Conservation (phyloP, 2,888 invertebrate species). For the Drosophila picticornis region DNA sequence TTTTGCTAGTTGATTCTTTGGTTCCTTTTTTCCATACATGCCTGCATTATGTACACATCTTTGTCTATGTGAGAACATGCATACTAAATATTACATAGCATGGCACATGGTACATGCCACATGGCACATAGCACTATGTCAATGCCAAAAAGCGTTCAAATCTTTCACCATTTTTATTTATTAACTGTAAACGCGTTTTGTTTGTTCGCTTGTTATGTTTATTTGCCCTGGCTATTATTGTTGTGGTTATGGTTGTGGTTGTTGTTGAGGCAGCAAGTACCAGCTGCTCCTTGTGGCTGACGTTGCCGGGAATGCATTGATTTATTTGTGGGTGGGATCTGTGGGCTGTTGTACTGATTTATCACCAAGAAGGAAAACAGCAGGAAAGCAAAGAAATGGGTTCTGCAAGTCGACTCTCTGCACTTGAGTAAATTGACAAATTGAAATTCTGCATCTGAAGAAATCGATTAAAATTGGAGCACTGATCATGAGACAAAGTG, state of each 20-base stretch:
- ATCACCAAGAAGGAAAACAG: conserved; percentile 11
- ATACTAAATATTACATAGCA: too few relatives aligned
- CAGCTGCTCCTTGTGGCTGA: conserved; percentile 36
- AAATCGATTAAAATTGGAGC: neutral
- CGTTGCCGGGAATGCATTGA: conserved; percentile 24
- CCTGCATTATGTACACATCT: neutral
- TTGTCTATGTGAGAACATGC: conserved; percentile 2
- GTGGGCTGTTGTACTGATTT: conserved; percentile 24
- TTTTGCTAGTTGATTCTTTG: conserved; percentile 36
- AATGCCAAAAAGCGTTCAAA: conserved; percentile 13
- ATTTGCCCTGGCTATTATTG: conserved; percentile 16
- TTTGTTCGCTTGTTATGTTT: conserved; percentile 19
- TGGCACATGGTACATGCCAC: neutral
- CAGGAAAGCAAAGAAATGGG: conserved; percentile 7
- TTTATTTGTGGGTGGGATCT: conserved; percentile 10
- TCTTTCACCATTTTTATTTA: conserved; percentile 29
- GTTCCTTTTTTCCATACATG: conserved; percentile 28
- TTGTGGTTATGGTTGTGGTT: neutral
- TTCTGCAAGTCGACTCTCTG: neutral
- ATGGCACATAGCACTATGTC: conserved; percentile 3
- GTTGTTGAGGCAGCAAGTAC: neutral
- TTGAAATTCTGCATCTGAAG: neutral
- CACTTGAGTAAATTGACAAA: conserved; percentile 2
- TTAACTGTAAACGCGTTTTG: conserved; percentile 36
- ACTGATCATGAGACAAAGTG: neutral